Evolutionary conservation across 2,888 invertebrate genomes (phyloP), one percentile per base, ranked within the genome.

Genomic region (Opisthograptis luteolata): DNA sequence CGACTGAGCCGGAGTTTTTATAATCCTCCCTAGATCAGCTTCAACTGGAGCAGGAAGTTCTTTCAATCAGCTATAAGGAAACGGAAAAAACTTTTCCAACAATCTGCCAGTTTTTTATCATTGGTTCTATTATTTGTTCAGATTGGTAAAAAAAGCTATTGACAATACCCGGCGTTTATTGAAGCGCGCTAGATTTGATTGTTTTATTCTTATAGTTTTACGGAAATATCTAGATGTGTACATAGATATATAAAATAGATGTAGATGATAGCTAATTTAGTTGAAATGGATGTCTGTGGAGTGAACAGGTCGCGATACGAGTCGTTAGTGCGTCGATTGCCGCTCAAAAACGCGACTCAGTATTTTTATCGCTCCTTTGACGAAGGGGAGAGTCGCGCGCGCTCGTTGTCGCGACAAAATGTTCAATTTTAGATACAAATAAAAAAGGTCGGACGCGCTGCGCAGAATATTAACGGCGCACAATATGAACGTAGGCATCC

Each of bases 381-480:
- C 74, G 70, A 70, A 81, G 80, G 84, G 82, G 82, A 77, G 70
- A 71, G 69, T 68, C 75, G 80, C 79, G 73, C 73, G 76, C 80
- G 82, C 84, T 83, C 88, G 85, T 87, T 85, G 87, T 84, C 82
- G 81, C 87, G 80, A 89, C 90, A 88, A 89, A 90, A 88, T 87
- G 88, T 88, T 87, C 89, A 89, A 89, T 88, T 90, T 89, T 88
- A 87, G 89, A 89, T 88, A 88, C 88, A 88, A 90, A 90, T 89
- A 88, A 89, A 90, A 90, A 89, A 90, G 90, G 89, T 87, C 87
- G 84, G 87, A 88, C 87, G 86, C 85, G 79, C 77, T 74, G 87
- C 79, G 67, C 84, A 78, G 90, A 88, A 89, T 90, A 89, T 88
- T 90, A 90, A 90, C 88, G 82, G 87, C 85, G 73, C 81, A 84